Base-by-base conservation (phyloP, 2,888 invertebrate genomes). In the Latheticus oryzae region DNA sequence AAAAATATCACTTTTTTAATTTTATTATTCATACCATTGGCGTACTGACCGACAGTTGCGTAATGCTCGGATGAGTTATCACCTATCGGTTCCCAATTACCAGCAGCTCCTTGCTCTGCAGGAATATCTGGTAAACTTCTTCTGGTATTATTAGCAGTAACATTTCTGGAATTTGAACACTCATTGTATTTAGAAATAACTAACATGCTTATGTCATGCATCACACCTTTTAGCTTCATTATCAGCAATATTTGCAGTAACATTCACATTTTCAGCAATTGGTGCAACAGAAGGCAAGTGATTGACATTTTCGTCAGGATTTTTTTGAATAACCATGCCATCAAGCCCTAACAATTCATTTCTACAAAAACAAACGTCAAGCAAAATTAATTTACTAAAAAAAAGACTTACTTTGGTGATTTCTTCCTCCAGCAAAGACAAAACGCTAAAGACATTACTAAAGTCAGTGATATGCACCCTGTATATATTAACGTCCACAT, bases 51-150 rank as follows among this genome's bases (percentile, higher is more conserved):
- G 8, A 93, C 91, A 3, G 93, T 93, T 23, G 93, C 93, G 75
- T 93, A 93, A 60, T 93, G 83, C 73, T 93, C 93, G 0, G 92
- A 93, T 4, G 88, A 87, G 37, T 90, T 91, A 76, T 93, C 93
- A 1, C 87, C 87, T 60, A 70, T 72, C 5, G 73, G 75, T 58
- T 75, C 76, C 69, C 73, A 74, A 62, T 72, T 74, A 5, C 62
- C 60, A 26, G 71, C 68, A 68, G 73, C 57, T 69, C 76, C 33
- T 69, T 77, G 71, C 68, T 87, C 85, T 21, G 87, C 79, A 4
- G 93, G 90, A 71, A 93, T 91, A 76, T 93, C 93, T 15, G 93
- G 93, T 61, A 93, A 81, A 79, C 93, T 93, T 68, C 93, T 82
- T 72, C 91, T 89, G 63, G 87, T 83, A 63, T 83, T 82, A 37